Percentiles rank a stretch among this genome's conserved stretches.
Evolutionary conservation across 2,797 vertebrate species (phyloP).

Genomic region (Lates japonicus): DNA sequence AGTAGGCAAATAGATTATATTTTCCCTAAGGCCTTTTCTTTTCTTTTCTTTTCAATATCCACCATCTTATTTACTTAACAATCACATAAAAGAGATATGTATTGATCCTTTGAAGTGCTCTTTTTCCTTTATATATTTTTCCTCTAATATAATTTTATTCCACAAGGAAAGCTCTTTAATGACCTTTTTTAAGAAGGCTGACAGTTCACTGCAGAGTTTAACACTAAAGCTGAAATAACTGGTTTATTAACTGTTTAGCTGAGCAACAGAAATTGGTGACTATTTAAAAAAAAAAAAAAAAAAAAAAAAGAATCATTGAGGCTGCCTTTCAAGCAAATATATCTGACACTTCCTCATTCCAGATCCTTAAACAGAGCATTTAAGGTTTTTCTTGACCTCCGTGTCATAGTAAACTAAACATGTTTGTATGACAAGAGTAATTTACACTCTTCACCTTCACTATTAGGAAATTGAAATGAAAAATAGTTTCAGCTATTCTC

Average conservation of each 20-base stretch:
- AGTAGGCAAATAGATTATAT: background rate
- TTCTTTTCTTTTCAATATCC: slow-evolving; percentile 1
- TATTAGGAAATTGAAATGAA: too few species aligned
- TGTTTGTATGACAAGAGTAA: background rate
- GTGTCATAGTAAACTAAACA: background rate
- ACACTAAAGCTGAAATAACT: background rate
- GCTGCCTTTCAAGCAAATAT: background rate
- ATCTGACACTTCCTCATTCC: background rate
- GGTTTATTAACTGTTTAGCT: background rate
- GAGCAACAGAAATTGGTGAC: background rate
- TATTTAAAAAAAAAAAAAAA: background rate
- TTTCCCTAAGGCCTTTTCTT: too few species aligned
- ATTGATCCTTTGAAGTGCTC: slow-evolving; percentile 3
- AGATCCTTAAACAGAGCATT: background rate
- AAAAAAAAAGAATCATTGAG: background rate
- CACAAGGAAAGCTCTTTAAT: background rate
- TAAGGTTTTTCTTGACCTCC: background rate
- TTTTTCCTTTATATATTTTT: background rate
- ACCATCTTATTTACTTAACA: background rate
- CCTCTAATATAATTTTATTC: background rate
- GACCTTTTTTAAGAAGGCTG: background rate
- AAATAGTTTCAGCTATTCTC: too few species aligned
- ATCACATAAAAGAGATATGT: background rate
- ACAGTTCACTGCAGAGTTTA: background rate
- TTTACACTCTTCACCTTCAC: too few species aligned